Evolutionary conservation across 2,888 invertebrate species (phyloP), one percentile per base, ranked within the genome.

Genomic region (Hirtodrosophila duncani): DNA sequence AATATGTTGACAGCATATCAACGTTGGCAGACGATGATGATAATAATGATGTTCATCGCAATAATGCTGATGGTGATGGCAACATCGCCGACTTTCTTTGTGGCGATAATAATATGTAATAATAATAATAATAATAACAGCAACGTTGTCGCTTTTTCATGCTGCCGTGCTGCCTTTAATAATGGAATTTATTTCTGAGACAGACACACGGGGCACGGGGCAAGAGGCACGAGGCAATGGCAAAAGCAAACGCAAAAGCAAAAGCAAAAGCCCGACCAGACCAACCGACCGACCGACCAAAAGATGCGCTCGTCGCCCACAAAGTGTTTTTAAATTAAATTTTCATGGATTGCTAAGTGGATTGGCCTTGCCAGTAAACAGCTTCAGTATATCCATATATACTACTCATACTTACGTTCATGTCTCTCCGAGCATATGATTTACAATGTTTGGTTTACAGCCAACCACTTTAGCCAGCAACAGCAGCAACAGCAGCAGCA

Each of bases 261-360:
- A 5, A 14, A 30, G 30, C 16, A 16, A 16, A 16, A 30, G 30
- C 16, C 30, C 30, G 17, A 16, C 30, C 30, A 30, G 30, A 16
- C 16, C 30, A 34, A 34, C 34, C 30, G 14, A 30, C 30, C 30
- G 30, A n/a, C n/a, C n/a, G n/a, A n/a, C n/a, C n/a, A n/a, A n/a
- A n/a, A n/a, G n/a, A n/a, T n/a, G n/a, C n/a, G n/a, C n/a, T n/a
- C 9, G 34, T 29, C 17, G 34, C 20, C 16, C 10, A 29, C 11
- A 43, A 43, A 43, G 44, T 38, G 14, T 33, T 44, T 49, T 30
- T 10, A 49, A 59, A 61, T 61, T 60, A 48, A 59, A 61, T 60
- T 60, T 61, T 60, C 38, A 42, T 34, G 42, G 37, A 23, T 33
- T 49, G 23, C 56, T 62, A 46, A 62, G 41, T 61, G 39, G 36